Conservation (phyloP, 2,113 vertebrate genomes). For the Propithecus coquereli region DNA sequence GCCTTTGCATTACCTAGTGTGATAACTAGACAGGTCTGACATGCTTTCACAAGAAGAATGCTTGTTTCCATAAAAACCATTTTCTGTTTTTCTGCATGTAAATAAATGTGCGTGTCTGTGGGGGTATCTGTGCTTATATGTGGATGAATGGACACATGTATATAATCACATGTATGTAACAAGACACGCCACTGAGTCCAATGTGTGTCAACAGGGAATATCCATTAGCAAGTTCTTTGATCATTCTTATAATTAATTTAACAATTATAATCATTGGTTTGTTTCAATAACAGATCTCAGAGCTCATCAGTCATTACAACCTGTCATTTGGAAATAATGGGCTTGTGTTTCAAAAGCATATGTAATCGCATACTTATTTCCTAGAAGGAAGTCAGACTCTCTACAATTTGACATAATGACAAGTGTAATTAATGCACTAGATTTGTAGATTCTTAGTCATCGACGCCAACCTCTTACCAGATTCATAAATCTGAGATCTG, state of each 20-base stretch:
- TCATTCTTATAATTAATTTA: conserved; percentile 31
- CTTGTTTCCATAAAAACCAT: neutral
- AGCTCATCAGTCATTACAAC: conserved; percentile 10
- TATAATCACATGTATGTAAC: too few relatives aligned
- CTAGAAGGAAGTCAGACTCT: conserved; percentile 49
- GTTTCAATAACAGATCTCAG: conserved; percentile 48
- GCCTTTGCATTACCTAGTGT: neutral
- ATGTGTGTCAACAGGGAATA: neutral
- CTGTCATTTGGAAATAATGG: conserved; percentile 50
- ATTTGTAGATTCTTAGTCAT: conserved; percentile 6
- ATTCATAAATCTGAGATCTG: neutral
- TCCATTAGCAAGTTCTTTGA: conserved; percentile 32
- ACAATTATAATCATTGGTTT: conserved; percentile 48
- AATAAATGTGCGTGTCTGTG: neutral
- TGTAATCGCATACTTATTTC: conserved; percentile 39
- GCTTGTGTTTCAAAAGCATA: conserved; percentile 40
- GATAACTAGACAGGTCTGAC: neutral
- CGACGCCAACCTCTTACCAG: neutral
- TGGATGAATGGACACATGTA: neutral
- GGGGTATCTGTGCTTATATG: neutral
- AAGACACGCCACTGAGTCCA: neutral
- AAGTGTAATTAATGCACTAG: conserved; percentile 47
- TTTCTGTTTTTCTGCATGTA: neutral
- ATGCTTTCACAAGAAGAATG: neutral
- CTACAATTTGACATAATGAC: conserved; percentile 36